Conservation (phyloP, 2,113 vertebrate genomes). For the Oryzias melastigma region DNA sequence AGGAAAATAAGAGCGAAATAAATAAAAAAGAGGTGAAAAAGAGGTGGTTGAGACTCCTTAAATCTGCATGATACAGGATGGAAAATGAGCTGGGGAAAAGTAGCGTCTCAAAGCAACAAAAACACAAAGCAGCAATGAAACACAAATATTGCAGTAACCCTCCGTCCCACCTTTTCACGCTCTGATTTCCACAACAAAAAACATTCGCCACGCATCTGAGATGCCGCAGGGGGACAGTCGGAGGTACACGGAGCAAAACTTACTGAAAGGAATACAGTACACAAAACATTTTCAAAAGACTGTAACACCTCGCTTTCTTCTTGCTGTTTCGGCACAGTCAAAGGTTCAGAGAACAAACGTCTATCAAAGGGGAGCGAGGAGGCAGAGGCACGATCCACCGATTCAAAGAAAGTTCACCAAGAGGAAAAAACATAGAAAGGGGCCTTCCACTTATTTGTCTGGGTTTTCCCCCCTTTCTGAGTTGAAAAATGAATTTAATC, state of each 20-base stretch:
- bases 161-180: constrained; percentile 42
- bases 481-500: too few species aligned
- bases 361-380: constrained; percentile 54
- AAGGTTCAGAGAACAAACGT: constrained; percentile 42
- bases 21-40: constrained; percentile 25
- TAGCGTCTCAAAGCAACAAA: constrained; percentile 46
- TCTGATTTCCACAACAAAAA: constrained; percentile 64
- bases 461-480: constrained; percentile 5
- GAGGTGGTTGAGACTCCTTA: constrained; percentile 31
- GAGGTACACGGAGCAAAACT: constrained; percentile 17
- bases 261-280: constrained; percentile 21
- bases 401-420: constrained; percentile 12
- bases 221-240: constrained; percentile 33
- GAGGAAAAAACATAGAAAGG: constrained; percentile 1
- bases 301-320: constrained; percentile 37
- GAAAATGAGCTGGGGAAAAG: constrained; percentile 24
- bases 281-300: constrained; percentile 22
- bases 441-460: constrained; percentile 13
- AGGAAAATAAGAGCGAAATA: constrained; percentile 14
- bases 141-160: constrained; percentile 50
- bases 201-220: constrained; percentile 24
- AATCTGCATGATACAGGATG: constrained; percentile 25
- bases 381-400: constrained; percentile 26
- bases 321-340: constrained; percentile 22
- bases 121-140: constrained; percentile 50